A percentile compares a stretch with the other conserved stretches of the same genome.
Evolutionary conservation across 2,797 vertebrate genomes (phyloP).

Genomic region (Mormyrops attenuatus): DNA sequence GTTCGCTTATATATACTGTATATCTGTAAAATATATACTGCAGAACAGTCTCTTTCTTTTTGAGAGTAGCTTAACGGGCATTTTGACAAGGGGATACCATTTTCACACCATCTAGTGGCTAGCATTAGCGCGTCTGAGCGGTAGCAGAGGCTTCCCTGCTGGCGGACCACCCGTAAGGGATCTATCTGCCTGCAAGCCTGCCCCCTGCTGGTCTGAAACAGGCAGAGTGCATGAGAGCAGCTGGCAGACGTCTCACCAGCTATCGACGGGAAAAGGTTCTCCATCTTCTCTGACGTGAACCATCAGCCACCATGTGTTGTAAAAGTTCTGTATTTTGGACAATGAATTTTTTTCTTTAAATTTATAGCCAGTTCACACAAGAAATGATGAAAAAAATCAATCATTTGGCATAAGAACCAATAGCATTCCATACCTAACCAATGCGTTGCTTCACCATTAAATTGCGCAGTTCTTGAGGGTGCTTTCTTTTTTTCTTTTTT

Average conservation of each 20-base stretch:
- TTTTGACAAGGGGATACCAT: background rate
- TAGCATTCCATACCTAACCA: background rate
- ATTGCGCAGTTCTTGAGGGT: background rate
- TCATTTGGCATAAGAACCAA: background rate
- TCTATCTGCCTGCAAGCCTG: background rate
- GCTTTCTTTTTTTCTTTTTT: background rate
- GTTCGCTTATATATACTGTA: background rate
- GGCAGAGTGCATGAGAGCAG: background rate
- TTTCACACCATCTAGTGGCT: background rate
- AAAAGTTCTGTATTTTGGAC: background rate
- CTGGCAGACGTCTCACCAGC: background rate
- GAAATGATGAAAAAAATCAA: background rate
- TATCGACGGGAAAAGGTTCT: background rate
- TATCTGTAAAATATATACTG: constrained; percentile 2
- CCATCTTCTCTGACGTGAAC: background rate
- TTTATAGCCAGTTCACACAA: background rate
- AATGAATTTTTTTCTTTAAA: background rate
- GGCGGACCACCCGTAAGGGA: background rate
- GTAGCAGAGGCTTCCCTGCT: background rate
- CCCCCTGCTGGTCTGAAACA: background rate
- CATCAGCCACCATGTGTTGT: background rate
- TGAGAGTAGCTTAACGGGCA: background rate
- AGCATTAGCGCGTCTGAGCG: background rate
- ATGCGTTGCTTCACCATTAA: background rate
- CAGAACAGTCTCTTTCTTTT: background rate